Conservation (phyloP, 2,888 invertebrate species). For the Litoditis marina region DNA sequence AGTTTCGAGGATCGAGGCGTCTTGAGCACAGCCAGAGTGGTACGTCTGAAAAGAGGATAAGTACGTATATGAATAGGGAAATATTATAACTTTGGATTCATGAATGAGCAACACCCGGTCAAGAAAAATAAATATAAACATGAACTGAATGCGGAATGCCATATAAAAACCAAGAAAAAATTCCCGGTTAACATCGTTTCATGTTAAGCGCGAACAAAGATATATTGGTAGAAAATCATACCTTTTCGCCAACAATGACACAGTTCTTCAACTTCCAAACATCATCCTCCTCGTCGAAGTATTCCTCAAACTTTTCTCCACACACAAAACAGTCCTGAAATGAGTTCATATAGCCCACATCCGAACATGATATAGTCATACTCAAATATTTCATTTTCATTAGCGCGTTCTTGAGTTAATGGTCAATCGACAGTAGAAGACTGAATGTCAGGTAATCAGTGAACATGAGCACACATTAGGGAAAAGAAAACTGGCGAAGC, state of each 20-base stretch:
- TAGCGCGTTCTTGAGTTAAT: background rate
- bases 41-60: slow-evolving; percentile 3
- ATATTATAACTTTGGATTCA: background rate
- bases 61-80: background rate
- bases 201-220: too few species aligned
- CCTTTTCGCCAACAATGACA: slow-evolving; percentile 29
- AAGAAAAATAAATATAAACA: too few species aligned
- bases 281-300: slow-evolving; percentile 93
- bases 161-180: too few species aligned
- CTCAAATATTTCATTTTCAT: background rate
- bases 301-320: slow-evolving; percentile 86
- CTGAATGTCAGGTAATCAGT: too few species aligned
- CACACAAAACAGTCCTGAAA: slow-evolving; percentile 79
- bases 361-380: background rate
- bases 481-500: too few species aligned
- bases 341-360: background rate
- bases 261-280: slow-evolving; percentile 80
- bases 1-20: slow-evolving; percentile 9
- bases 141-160: too few species aligned
- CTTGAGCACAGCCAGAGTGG: slow-evolving; percentile 14
- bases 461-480: too few species aligned
- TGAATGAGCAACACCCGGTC: background rate
- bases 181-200: too few species aligned
- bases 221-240: slow-evolving; percentile 21
- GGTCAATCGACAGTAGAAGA: background rate